Evolutionary conservation across 1,140 invertebrate species (phyloP), one percentile per base, ranked within the genome.

Genomic region (Muscidifurax raptorellus): DNA sequence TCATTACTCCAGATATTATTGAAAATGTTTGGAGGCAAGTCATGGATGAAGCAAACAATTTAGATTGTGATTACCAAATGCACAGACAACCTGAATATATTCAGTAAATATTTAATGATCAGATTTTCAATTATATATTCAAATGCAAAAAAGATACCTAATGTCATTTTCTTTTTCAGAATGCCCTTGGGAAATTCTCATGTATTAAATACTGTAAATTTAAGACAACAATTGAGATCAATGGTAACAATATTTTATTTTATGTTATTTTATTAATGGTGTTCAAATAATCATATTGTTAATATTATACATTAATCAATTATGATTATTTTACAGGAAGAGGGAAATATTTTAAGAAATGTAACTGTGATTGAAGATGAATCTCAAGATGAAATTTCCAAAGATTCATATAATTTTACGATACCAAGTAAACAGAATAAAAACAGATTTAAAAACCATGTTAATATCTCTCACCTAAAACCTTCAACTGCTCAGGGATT

Each of bases 1-100:
- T 92, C 36, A 91, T 93, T 71, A 92, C 92, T 18, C 91, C 92
- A 40, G 92, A 93, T 81, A 89, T 92, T 13, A 92, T 93, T 86
- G 92, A 93, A 87, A 93, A 92, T 89, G 87, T 93, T 66, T 93
- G 92, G 92, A 89, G 92, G 83, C 91, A 92, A 89, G 92, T 92
- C 64, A 87, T 92, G 74, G 91, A 93, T 59, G 92, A 92, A 25
- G 89, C 89, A 0, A 92, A 89, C 47, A 90, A 87, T 66, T 84
- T 87, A 3, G 91, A 92, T 28, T 91, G 89, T 64, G 91, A 93
- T 86, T 92, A 90, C 87, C 90, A 91, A 80, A 89, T 89, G 64
- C 90, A 92, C 28, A 88, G 79, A 27, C 90, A 92, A 85, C 86
- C 88, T n/a, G 91, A 93, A 83, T 92, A 90, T 86, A 88, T 92